phyloP scores from a whole-genome alignment of 2,888 invertebrate genomes.

The Meiosimyza platycephala region DNA sequence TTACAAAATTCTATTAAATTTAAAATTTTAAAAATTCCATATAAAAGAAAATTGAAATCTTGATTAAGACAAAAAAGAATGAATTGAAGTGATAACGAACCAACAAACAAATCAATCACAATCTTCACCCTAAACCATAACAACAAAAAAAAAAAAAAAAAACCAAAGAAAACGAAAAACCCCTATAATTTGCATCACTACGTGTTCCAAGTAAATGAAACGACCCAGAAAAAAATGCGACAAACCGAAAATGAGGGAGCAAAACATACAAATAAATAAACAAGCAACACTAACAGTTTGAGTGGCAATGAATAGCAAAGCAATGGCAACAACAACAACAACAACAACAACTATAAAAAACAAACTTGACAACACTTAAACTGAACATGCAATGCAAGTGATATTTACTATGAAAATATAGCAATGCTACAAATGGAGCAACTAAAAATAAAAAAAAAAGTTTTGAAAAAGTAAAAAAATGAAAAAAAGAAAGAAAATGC shows the following conservation, averaged over 20 bases:
- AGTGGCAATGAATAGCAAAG: constrained; percentile 16
- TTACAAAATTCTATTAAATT: too few relatives aligned
- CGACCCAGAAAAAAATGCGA: not conserved
- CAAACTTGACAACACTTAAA: not conserved
- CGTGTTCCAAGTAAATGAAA: constrained; percentile 11
- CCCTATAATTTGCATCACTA: not conserved
- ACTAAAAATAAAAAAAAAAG: not conserved
- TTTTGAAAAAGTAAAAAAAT: not conserved
- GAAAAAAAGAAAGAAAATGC: not conserved
- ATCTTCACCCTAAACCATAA: not conserved
- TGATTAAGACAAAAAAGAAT: too few relatives aligned
- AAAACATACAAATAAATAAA: not conserved
- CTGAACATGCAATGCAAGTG: not conserved
- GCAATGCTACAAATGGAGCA: constrained; percentile 1
- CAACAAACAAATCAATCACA: not conserved
- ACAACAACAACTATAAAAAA: not conserved
- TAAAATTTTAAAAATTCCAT: too few relatives aligned
- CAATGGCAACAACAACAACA: not conserved
- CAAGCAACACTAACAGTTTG: not conserved
- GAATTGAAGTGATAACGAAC: too few relatives aligned
- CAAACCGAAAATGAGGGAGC: not conserved
- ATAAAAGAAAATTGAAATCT: too few relatives aligned
- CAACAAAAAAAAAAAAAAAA: not conserved
- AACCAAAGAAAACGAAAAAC: constrained; percentile 11
- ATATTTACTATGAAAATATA: not conserved